Evolutionary conservation across 2,888 invertebrate species (phyloP).

Genomic region (Harpalus rubripes): DNA sequence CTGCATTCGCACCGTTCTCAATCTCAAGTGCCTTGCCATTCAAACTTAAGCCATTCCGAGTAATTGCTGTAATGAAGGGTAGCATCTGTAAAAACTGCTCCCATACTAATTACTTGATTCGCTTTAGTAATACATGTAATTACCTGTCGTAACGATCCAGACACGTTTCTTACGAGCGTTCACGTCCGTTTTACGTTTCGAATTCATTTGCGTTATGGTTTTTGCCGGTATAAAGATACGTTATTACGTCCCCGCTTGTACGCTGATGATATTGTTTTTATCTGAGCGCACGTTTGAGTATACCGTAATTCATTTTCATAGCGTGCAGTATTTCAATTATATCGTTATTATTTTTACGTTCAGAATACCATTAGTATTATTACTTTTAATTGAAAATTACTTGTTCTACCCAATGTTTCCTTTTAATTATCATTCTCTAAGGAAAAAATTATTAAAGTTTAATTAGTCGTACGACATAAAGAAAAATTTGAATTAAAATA

Average conservation of each 20-base stretch:
- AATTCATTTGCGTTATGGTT: conserved; percentile 52
- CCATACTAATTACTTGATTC: conserved; percentile 59
- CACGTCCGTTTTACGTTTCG: conserved; percentile 23
- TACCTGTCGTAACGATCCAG: conserved; percentile 42
- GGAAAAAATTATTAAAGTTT: background rate
- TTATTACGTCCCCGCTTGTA: background rate
- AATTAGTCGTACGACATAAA: background rate
- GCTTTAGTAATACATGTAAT: conserved; percentile 57
- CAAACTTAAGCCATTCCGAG: conserved; percentile 70
- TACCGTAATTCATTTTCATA: conserved; percentile 15
- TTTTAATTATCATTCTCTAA: background rate
- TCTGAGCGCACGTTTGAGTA: conserved; percentile 15
- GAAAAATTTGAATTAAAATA: background rate
- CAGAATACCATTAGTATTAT: conserved; percentile 7
- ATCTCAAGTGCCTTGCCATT: conserved; percentile 69
- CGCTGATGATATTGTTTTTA: conserved; percentile 26
- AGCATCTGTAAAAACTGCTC: conserved; percentile 61
- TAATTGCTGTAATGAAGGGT: conserved; percentile 68
- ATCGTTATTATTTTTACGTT: conserved; percentile 34
- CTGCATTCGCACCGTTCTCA: conserved; percentile 42
- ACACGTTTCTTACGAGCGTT: conserved; percentile 45
- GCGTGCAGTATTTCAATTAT: conserved; percentile 25
- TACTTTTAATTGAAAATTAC: conserved; percentile 1
- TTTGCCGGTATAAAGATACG: conserved; percentile 28
- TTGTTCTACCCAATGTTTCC: background rate